A percentile compares a stretch with the other conserved stretches of the same genome.
Conservation (phyloP, 2,113 vertebrate species). For the Silurus meridionalis region DNA sequence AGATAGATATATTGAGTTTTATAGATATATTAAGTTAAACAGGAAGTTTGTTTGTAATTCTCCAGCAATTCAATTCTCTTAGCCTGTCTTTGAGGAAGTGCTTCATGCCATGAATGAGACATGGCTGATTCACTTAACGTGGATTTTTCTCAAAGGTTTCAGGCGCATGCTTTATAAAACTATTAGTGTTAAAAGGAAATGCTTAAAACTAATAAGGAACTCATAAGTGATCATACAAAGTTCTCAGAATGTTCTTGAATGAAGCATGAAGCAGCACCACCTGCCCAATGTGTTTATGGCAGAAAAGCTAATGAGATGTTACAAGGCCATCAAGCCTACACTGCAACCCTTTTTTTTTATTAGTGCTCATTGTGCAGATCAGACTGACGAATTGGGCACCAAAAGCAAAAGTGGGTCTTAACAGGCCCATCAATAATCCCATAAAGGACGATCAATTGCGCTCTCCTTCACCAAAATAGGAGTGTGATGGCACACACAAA, state of each 20-base stretch:
- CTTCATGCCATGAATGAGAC: not conserved
- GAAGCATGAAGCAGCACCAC: not conserved
- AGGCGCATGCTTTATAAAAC: not conserved
- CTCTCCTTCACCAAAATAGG: conserved; percentile 19
- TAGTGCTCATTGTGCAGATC: conserved; percentile 40
- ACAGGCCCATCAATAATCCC: conserved; percentile 50
- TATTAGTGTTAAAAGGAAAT: not conserved
- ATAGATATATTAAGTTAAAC: not conserved
- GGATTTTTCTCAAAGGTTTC: not conserved
- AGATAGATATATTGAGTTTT: not conserved
- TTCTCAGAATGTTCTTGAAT: not conserved
- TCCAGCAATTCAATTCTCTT: not conserved
- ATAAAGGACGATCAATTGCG: conserved; percentile 44
- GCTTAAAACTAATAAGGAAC: no score
- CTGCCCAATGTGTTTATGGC: conserved; percentile 23
- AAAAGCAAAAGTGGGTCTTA: conserved; percentile 37
- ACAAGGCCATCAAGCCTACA: conserved; percentile 7
- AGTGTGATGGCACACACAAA: conserved; percentile 20
- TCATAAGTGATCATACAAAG: not conserved
- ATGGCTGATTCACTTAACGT: not conserved
- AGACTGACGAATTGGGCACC: conserved; percentile 54
- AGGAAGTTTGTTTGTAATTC: not conserved
- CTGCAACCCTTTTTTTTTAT: conserved; percentile 15
- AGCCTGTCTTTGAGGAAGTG: not conserved
- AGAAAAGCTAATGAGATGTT: conserved; percentile 40